Evolutionary conservation across 2,797 vertebrate species (phyloP).

Genomic region (Vespertilio murinus): DNA sequence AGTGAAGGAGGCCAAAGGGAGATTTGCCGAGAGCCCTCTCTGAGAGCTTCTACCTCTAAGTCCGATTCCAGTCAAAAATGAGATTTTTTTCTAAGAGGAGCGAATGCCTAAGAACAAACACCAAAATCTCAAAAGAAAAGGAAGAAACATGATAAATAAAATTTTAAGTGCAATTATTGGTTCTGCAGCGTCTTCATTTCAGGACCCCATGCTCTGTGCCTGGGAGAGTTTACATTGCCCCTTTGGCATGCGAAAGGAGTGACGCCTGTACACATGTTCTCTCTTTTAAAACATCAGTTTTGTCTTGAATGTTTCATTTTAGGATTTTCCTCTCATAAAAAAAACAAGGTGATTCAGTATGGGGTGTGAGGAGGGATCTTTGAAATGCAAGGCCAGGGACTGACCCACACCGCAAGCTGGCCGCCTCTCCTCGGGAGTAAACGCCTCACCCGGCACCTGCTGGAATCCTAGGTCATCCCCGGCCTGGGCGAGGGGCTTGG

Average conservation of each 20-base stretch:
- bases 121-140: not conserved
- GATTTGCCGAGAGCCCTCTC: not conserved
- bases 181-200: not conserved
- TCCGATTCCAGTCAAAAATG: not conserved
- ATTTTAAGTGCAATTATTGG: not conserved
- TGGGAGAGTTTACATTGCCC: not conserved
- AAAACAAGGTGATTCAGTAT: not conserved
- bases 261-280: not conserved
- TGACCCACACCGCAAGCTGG: not conserved
- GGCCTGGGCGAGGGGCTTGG: not conserved
- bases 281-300: conserved; percentile 16
- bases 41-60: not conserved
- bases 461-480: not conserved
- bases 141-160: not conserved
- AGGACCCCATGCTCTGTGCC: not conserved
- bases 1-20: not conserved
- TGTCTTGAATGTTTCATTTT: not conserved
- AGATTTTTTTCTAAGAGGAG: not conserved
- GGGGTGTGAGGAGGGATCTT: not conserved
- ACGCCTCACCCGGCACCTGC: not conserved
- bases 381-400: not conserved
- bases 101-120: not conserved
- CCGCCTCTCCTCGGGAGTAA: not conserved
- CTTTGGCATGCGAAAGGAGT: not conserved
- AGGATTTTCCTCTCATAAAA: not conserved